A percentile compares a stretch with the other conserved stretches of the same genome.
Conservation (phyloP, 2,113 vertebrate genomes). For the Cromileptes altivelis region DNA sequence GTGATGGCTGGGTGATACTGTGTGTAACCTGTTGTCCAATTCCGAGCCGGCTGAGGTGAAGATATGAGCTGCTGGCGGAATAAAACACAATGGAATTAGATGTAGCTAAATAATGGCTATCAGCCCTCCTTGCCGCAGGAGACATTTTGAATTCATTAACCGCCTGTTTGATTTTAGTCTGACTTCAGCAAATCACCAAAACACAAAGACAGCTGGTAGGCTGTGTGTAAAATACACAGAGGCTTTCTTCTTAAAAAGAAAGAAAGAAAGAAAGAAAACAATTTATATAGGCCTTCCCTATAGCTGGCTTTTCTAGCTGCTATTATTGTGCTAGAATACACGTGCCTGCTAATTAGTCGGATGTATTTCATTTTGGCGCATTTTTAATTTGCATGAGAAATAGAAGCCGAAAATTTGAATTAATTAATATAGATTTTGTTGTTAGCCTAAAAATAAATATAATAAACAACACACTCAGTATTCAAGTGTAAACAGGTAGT, state of each 20-base stretch:
- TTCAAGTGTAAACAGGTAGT: not conserved
- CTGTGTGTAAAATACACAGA: too few species aligned
- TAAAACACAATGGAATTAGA: conserved; percentile 40
- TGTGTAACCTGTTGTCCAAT: not conserved
- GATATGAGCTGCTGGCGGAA: not conserved
- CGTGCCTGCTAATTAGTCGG: not conserved
- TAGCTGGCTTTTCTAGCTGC: not conserved
- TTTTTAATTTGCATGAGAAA: not conserved
- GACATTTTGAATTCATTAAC: conserved; percentile 64
- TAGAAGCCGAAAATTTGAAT: not conserved
- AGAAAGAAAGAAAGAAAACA: too few species aligned
- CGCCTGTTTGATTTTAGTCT: not conserved
- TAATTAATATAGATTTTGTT: too few species aligned
- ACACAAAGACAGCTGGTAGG: too few species aligned
- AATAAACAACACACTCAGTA: not conserved
- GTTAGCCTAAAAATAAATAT: not conserved
- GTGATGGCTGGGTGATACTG: not conserved
- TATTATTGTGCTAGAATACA: not conserved
- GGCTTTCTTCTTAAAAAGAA: not conserved
- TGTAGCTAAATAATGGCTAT: conserved; percentile 6
- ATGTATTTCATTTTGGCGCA: not conserved
- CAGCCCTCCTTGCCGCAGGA: not conserved
- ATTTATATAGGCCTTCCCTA: not conserved
- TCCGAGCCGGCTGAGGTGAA: not conserved
- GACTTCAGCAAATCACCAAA: not conserved